Conservation (phyloP, 2,113 vertebrate genomes). For the Eolophus roseicapilla region DNA sequence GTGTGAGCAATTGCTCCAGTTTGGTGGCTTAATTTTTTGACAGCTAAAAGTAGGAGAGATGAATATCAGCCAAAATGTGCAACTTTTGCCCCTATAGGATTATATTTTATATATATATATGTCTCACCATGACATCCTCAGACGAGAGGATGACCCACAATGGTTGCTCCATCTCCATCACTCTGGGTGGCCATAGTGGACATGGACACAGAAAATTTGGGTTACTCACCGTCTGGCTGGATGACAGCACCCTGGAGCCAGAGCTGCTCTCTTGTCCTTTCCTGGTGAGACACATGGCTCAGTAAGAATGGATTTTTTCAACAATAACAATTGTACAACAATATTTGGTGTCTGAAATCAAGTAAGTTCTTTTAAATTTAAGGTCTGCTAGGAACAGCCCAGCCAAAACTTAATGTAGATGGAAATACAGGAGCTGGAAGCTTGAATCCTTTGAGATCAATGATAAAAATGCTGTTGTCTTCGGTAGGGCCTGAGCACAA, state of each 20-base stretch:
- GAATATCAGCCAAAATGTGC: background rate
- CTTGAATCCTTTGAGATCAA: background rate
- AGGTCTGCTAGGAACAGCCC: background rate
- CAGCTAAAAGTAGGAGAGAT: background rate
- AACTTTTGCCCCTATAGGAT: background rate
- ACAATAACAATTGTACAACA: fast-evolving
- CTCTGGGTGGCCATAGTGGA: background rate
- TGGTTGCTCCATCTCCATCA: background rate
- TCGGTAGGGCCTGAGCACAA: background rate
- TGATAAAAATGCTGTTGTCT: background rate
- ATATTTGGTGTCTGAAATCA: background rate
- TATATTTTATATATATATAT: fast-evolving
- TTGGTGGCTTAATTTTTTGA: background rate
- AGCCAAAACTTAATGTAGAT: background rate
- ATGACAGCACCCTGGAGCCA: background rate
- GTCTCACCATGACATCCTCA: background rate
- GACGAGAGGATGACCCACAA: background rate
- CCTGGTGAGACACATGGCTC: fast-evolving
- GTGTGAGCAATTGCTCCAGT: background rate
- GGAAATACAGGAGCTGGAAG: background rate
- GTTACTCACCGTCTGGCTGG: background rate
- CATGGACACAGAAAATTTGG: fast-evolving
- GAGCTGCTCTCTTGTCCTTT: background rate
- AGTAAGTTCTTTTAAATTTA: background rate
- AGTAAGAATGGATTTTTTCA: background rate